Evolutionary conservation across 2,113 vertebrate genomes (phyloP).

Genomic region (Caranx melampygus): DNA sequence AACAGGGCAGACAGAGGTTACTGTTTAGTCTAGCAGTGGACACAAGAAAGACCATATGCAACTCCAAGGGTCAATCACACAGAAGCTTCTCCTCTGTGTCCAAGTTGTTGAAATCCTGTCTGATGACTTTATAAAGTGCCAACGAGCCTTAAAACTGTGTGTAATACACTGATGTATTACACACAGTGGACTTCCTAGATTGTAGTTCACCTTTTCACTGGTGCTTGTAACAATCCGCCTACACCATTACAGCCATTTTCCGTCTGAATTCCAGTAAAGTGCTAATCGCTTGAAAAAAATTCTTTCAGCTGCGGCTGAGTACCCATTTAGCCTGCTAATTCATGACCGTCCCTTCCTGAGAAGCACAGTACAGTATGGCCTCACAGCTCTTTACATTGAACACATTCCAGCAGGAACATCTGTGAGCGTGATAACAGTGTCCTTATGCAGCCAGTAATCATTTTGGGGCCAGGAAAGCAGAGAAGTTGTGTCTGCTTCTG

Average conservation of each 20-base stretch:
- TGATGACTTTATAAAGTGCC: background rate
- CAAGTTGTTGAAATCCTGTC: background rate
- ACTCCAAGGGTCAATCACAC: slow-evolving; percentile 3
- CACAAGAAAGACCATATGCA: slow-evolving; percentile 13
- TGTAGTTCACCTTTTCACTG: background rate
- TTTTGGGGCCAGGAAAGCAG: slow-evolving; percentile 14
- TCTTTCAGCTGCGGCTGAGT: slow-evolving; percentile 1
- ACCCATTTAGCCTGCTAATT: background rate
- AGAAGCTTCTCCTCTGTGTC: background rate
- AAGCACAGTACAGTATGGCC: background rate
- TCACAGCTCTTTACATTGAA: background rate
- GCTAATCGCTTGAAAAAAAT: background rate
- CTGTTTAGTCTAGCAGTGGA: slow-evolving; percentile 16
- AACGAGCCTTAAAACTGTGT: background rate
- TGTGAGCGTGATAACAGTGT: slow-evolving; percentile 1
- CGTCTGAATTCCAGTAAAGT: background rate
- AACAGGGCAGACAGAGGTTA: slow-evolving; percentile 15
- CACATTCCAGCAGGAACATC: slow-evolving; percentile 38
- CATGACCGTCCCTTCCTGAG: background rate
- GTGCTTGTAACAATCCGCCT: background rate
- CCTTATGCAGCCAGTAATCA: slow-evolving; percentile 9
- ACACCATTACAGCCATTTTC: slow-evolving; percentile 3
- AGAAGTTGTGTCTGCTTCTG: background rate
- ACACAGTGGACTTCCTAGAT: background rate
- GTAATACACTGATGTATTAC: background rate